A percentile compares a stretch with the other conserved stretches of the same genome.
These are phyloP conservation scores for Athene cunicularia DNA, from an alignment of 2,113 vertebrate genomes.

Conservation along the genomic window DNA sequence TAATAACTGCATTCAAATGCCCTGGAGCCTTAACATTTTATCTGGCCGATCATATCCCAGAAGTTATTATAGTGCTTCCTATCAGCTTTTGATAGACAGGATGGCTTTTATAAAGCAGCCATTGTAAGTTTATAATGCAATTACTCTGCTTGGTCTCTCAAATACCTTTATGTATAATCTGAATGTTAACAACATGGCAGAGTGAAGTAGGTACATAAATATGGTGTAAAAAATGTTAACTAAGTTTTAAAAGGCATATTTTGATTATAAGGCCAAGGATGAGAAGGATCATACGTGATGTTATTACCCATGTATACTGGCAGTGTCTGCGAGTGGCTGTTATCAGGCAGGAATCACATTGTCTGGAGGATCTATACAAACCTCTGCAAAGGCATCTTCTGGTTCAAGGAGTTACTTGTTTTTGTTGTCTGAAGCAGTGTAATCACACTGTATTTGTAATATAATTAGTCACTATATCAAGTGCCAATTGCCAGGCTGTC, in stretches of 20 bases:
- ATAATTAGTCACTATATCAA: not conserved
- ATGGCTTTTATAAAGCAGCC: not conserved
- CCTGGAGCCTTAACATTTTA: not conserved
- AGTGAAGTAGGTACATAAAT: not conserved
- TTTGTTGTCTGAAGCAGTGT: not conserved
- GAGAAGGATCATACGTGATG: not conserved
- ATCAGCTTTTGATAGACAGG: not conserved
- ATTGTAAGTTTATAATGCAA: not conserved
- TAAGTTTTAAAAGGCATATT: not conserved
- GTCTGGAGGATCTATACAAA: not conserved
- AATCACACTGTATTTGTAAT: not conserved
- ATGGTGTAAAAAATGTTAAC: not conserved
- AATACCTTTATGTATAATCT: not conserved
- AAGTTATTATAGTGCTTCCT: not conserved
- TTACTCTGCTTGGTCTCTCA: not conserved
- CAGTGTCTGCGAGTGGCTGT: not conserved
- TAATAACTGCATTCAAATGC: not conserved
- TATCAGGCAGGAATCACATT: fast-evolving
- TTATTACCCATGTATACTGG: not conserved
- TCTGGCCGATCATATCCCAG: not conserved
- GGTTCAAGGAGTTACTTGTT: not conserved
- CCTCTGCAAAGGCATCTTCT: not conserved
- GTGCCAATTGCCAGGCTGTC: not conserved
- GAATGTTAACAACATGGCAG: not conserved
- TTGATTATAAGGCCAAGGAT: not conserved